Conservation (phyloP, 2,888 invertebrate species). For the Dynastes maya region DNA sequence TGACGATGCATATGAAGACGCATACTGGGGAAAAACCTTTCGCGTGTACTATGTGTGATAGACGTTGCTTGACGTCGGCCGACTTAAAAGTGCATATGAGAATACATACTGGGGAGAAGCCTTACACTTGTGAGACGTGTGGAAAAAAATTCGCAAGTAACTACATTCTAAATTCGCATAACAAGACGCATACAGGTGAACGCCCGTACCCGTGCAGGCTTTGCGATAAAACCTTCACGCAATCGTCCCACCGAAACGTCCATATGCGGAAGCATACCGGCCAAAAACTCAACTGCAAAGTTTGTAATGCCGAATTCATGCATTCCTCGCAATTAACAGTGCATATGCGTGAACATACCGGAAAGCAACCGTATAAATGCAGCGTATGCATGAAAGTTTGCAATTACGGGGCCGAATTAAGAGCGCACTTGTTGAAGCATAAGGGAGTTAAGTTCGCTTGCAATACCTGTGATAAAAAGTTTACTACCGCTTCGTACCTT, state of each 20-base stretch:
- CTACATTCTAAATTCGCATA: constrained; percentile 75
- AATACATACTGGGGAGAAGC: constrained; percentile 68
- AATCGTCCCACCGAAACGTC: constrained; percentile 75
- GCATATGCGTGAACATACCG: constrained; percentile 68
- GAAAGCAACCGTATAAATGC: constrained; percentile 68
- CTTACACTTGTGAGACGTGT: constrained; percentile 65
- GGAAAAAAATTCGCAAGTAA: constrained; percentile 75
- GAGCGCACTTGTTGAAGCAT: constrained; percentile 67
- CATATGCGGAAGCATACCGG: constrained; percentile 76
- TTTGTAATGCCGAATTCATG: constrained; percentile 66
- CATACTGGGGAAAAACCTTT: constrained; percentile 74
- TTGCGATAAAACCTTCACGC: constrained; percentile 76
- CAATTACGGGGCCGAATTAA: constrained; percentile 66
- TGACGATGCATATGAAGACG: constrained; percentile 72
- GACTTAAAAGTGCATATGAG: constrained; percentile 73
- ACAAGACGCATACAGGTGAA: constrained; percentile 77
- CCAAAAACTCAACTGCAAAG: constrained; percentile 68
- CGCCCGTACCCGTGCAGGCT: constrained; percentile 74
- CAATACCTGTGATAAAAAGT: constrained; percentile 66
- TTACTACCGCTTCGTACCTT: constrained; percentile 66
- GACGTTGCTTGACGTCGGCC: constrained; percentile 73
- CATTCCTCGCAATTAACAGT: constrained; percentile 68
- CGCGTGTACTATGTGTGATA: constrained; percentile 73
- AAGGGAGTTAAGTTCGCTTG: constrained; percentile 66
- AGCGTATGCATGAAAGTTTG: constrained; percentile 67